These are phyloP conservation scores for Plebejus argus DNA, from an alignment of 2,888 invertebrate genomes.

Conservation along the genomic window DNA sequence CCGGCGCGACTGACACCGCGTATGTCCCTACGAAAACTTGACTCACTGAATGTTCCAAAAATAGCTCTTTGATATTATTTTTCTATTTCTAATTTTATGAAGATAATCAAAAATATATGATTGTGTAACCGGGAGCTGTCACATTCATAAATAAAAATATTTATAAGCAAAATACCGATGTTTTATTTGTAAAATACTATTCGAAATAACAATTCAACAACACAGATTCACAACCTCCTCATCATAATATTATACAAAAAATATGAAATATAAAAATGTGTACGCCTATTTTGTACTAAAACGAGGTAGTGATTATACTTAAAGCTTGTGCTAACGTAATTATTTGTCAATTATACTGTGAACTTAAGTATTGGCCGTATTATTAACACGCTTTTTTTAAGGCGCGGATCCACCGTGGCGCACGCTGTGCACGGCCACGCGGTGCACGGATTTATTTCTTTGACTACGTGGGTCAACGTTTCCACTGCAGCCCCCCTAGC, in stretches of 20 bases:
- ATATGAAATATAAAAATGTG: not conserved
- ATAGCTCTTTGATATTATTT: slow-evolving; percentile 80
- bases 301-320: not conserved
- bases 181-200: slow-evolving; percentile 51
- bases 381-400: too few species aligned
- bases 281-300: not conserved
- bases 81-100: slow-evolving; percentile 80
- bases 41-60: slow-evolving; percentile 73
- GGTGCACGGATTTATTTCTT: too few species aligned
- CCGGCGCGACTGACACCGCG: slow-evolving; percentile 14
- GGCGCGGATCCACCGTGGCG: too few species aligned
- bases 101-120: slow-evolving; percentile 70
- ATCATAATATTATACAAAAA: not conserved
- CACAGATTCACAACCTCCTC: not conserved
- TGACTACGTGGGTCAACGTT: too few species aligned
- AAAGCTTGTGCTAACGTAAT: not conserved
- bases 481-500: too few species aligned
- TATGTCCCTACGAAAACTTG: slow-evolving; percentile 49
- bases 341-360: too few species aligned
- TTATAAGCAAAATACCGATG: slow-evolving; percentile 66
- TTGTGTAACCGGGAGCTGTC: slow-evolving; percentile 75
- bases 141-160: slow-evolving; percentile 78
- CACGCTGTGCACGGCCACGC: too few species aligned
- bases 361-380: too few species aligned
- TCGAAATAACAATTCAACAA: slow-evolving; percentile 2